Conservation (phyloP, 2,797 vertebrate genomes). For the Mormyrus proboscirostris region DNA sequence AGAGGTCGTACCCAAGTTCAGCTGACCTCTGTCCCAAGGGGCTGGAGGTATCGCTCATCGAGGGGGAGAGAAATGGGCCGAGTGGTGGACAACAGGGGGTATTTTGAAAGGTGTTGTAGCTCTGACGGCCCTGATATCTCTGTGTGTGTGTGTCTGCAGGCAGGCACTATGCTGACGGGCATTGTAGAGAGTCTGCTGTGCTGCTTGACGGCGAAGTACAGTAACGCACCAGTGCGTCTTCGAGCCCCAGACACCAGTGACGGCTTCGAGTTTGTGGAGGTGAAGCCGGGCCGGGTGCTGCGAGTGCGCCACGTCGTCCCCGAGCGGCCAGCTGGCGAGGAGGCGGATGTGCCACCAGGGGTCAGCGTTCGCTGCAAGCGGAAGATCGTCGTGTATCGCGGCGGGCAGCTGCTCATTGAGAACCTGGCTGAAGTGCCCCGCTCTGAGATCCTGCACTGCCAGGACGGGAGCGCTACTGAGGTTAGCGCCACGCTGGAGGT, state of each 20-base stretch:
- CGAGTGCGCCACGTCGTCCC: constrained; percentile 76
- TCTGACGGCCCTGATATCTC: neutral
- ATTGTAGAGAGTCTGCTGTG: constrained; percentile 86
- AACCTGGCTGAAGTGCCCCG: constrained; percentile 78
- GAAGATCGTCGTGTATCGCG: constrained; percentile 86
- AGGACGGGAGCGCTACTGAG: constrained; percentile 65
- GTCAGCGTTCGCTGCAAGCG: constrained; percentile 79
- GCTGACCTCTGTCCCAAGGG: neutral
- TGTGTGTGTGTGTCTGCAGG: constrained; percentile 40
- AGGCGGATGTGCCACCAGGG: constrained; percentile 29
- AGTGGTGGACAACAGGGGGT: neutral
- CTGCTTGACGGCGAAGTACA: constrained; percentile 81
- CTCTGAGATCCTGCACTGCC: constrained; percentile 79
- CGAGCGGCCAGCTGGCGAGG: constrained; percentile 29
- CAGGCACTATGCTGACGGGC: constrained; percentile 79
- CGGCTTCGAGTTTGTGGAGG: constrained; percentile 88
- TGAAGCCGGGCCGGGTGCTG: constrained; percentile 87
- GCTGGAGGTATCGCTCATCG: neutral
- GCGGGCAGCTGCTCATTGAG: constrained; percentile 87
- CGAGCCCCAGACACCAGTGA: constrained; percentile 72
- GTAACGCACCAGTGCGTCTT: constrained; percentile 75
- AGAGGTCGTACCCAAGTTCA: neutral
- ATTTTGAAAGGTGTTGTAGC: neutral
- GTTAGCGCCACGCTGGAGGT: constrained; percentile 73
- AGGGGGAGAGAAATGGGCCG: neutral